Evolutionary conservation across 2,888 invertebrate species (phyloP).

Genomic region (Epinotia demarniana): DNA sequence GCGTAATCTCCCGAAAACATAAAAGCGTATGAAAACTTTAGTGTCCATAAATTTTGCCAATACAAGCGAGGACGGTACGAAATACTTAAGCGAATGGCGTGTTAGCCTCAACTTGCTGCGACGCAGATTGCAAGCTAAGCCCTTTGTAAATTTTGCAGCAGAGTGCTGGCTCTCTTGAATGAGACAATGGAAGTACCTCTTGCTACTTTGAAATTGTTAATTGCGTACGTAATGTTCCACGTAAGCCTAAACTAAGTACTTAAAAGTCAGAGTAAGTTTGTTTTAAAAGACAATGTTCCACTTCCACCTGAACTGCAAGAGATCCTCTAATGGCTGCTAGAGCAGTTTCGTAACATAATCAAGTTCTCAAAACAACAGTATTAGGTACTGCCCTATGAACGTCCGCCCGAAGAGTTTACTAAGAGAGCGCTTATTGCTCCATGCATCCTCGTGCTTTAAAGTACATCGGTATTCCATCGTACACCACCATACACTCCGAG

Average conservation of each 20-base stretch:
- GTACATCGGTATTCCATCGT: conserved; percentile 14
- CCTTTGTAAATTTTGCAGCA: conserved; percentile 44
- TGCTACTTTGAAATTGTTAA: conserved; percentile 31
- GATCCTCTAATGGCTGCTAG: neutral
- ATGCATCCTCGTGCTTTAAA: conserved; percentile 15
- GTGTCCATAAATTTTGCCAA: conserved; percentile 75
- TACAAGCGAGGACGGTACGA: conserved; percentile 61
- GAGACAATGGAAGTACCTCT: conserved; percentile 23
- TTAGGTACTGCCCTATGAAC: neutral
- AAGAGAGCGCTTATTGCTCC: conserved; percentile 18
- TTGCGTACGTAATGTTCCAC: conserved; percentile 7
- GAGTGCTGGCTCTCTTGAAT: conserved; percentile 24
- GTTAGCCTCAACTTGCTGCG: conserved; percentile 51
- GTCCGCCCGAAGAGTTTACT: conserved; percentile 13
- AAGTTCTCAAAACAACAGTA: neutral
- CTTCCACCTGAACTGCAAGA: neutral
- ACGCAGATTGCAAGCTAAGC: conserved; percentile 48
- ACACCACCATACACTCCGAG: conserved; percentile 10
- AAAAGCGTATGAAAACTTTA: conserved; percentile 77
- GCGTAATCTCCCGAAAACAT: conserved; percentile 75
- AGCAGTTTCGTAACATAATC: neutral
- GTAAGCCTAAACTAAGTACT: conserved; percentile 14
- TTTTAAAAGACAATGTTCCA: conserved; percentile 6
- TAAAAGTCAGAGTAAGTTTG: conserved; percentile 5
- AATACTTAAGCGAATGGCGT: conserved; percentile 59